These are phyloP conservation scores for Cheirogaleus major DNA, from an alignment of 2,797 vertebrate species.

Conservation along the genomic window DNA sequence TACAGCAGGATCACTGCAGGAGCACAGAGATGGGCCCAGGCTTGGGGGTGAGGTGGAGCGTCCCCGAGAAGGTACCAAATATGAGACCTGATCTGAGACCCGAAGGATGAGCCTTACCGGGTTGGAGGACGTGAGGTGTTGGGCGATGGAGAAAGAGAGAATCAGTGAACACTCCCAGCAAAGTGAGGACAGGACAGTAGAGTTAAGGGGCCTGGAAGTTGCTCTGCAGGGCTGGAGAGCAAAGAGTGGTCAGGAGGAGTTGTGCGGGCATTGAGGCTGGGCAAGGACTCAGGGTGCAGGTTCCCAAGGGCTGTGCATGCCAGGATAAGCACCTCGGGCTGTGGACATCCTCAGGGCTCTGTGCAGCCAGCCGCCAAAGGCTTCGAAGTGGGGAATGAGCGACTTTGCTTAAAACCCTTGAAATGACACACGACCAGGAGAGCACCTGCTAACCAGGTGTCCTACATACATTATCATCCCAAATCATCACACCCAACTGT, in stretches of 20 bases:
- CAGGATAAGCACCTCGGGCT: not conserved
- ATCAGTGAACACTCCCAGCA: not conserved
- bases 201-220: not conserved
- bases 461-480: not conserved
- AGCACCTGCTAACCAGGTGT: not conserved
- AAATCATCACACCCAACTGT: not conserved
- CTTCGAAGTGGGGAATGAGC: not conserved
- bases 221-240: not conserved
- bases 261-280: not conserved
- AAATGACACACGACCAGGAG: not conserved
- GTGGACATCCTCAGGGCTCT: not conserved
- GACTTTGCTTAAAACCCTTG: conserved; percentile 30
- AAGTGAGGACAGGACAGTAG: not conserved
- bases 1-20: no score
- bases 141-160: not conserved
- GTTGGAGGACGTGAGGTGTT: not conserved
- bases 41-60: not conserved
- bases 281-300: not conserved
- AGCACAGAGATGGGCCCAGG: not conserved
- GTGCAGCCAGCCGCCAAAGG: not conserved
- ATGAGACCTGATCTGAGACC: not conserved
- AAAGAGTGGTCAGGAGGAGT: not conserved
- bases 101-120: not conserved
- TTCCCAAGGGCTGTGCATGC: not conserved
- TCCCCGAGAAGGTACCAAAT: not conserved